A percentile compares a stretch with the other conserved stretches of the same genome.
These are phyloP conservation scores for Philotrypesis tridentata DNA, from an alignment of 1,140 invertebrate genomes.

Conservation along the genomic window DNA sequence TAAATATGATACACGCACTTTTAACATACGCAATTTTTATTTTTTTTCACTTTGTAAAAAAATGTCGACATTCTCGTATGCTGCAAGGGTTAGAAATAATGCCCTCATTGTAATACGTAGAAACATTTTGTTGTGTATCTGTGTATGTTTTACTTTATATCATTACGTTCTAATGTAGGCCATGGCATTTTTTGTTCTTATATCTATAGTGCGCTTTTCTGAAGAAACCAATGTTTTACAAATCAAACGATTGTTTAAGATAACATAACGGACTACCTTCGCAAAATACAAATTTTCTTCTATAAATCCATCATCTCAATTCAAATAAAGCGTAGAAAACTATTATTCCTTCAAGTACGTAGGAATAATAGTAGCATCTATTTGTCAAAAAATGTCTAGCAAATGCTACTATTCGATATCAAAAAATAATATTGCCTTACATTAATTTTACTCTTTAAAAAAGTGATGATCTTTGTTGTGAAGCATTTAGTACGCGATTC, in stretches of 20 bases:
- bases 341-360: constrained; percentile 22
- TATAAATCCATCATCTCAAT: constrained; percentile 13
- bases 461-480: too few species aligned
- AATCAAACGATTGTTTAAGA: neutral
- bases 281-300: constrained; percentile 17
- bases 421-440: constrained; percentile 56
- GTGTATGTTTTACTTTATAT: constrained; percentile 50
- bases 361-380: constrained; percentile 18
- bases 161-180: constrained; percentile 64
- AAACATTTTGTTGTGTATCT: constrained; percentile 47
- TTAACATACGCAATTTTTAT: constrained; percentile 17
- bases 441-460: too few species aligned
- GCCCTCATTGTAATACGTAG: constrained; percentile 46
- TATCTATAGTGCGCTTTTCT: constrained; percentile 22
- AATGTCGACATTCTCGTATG: constrained; percentile 41
- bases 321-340: constrained; percentile 15
- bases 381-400: neutral
- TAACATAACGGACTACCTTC: constrained; percentile 7
- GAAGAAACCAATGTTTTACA: neutral
- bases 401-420: constrained; percentile 54
- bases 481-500: too few species aligned
- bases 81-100: constrained; percentile 21
- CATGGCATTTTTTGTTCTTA: constrained; percentile 57
- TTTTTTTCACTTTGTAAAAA: constrained; percentile 37
- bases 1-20: constrained; percentile 4